phyloP scores from a whole-genome alignment of 2,888 invertebrate genomes.

The Leistus spinibarbis region DNA sequence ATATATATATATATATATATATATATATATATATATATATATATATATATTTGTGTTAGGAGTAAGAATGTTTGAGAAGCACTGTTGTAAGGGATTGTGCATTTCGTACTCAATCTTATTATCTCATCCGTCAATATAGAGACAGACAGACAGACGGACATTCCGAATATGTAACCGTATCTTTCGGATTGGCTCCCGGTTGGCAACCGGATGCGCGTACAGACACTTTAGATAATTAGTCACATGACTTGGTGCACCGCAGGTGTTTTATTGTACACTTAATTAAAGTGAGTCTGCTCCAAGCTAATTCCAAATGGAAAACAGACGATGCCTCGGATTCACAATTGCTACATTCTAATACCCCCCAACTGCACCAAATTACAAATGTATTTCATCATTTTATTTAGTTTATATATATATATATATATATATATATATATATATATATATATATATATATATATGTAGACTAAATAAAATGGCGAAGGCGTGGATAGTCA shows the following conservation, averaged over 20 bases:
- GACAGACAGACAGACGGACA: background rate
- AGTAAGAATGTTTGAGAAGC: too few species aligned
- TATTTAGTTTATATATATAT: too few species aligned
- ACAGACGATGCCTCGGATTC: conserved; percentile 20
- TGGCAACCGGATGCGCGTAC: background rate
- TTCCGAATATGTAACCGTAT: background rate
- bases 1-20: background rate
- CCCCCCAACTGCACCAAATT: too few species aligned
- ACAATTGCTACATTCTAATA: too few species aligned
- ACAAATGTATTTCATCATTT: too few species aligned
- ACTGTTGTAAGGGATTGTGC: background rate
- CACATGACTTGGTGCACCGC: conserved; percentile 42
- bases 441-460: too few species aligned
- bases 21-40: background rate
- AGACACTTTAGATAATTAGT: conserved; percentile 43
- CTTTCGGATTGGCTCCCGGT: background rate
- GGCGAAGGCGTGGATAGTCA: too few species aligned
- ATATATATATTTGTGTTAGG: background rate
- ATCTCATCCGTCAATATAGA: background rate
- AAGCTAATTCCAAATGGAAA: conserved; percentile 45
- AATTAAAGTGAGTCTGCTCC: conserved; percentile 44
- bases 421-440: too few species aligned
- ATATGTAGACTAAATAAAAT: too few species aligned
- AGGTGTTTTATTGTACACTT: conserved; percentile 46
- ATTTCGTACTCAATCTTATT: background rate